phyloP scores from a whole-genome alignment of 2,888 invertebrate genomes.

The Onthophagus sagittarius region DNA sequence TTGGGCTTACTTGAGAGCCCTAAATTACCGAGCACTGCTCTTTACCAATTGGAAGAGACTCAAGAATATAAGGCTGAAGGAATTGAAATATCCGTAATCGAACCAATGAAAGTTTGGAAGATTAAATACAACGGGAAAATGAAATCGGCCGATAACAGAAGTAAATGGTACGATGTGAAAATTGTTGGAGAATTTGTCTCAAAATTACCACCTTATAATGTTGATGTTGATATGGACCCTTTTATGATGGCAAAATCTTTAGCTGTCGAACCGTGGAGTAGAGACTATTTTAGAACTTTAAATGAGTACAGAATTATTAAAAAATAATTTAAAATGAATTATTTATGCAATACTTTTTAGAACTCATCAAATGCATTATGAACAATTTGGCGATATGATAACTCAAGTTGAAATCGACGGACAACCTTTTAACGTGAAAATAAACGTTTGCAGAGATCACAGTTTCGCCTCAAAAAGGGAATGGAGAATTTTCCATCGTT shows the following conservation, averaged over 20 bases:
- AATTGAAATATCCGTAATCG: constrained; percentile 55
- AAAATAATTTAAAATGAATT: background rate
- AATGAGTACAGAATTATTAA: constrained; percentile 54
- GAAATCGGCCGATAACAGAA: constrained; percentile 51
- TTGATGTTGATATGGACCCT: constrained; percentile 62
- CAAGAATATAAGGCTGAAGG: constrained; percentile 58
- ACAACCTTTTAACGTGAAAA: constrained; percentile 48
- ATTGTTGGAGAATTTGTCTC: constrained; percentile 60
- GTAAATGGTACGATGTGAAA: constrained; percentile 51
- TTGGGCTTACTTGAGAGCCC: constrained; percentile 60
- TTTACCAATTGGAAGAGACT: constrained; percentile 52
- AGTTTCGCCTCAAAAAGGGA: constrained; percentile 61
- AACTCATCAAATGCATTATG: constrained; percentile 70
- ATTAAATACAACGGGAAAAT: constrained; percentile 62
- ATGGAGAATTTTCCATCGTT: constrained; percentile 66
- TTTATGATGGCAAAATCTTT: constrained; percentile 59
- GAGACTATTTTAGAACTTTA: constrained; percentile 61
- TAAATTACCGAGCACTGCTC: constrained; percentile 57
- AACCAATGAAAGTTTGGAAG: constrained; percentile 69
- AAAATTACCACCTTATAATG: constrained; percentile 61
- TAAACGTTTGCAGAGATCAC: constrained; percentile 67
- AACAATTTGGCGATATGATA: constrained; percentile 64
- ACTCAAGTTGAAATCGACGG: constrained; percentile 57
- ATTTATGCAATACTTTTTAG: constrained; percentile 41
- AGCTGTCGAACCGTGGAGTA: constrained; percentile 66